These are phyloP conservation scores for Mormyrus lacerda DNA, from an alignment of 2,113 vertebrate genomes.

Conservation along the genomic window DNA sequence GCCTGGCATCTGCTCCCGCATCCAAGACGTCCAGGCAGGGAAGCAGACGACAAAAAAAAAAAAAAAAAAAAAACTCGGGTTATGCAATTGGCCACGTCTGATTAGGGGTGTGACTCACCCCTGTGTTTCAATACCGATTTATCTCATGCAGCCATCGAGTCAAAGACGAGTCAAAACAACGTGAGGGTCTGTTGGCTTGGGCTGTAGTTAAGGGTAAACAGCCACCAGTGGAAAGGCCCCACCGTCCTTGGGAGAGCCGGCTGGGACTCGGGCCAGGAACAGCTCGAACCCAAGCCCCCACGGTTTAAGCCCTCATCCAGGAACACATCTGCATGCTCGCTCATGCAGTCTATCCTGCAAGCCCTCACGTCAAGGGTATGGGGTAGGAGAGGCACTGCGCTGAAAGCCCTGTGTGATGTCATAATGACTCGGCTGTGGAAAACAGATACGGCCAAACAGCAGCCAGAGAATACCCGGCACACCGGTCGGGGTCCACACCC, in stretches of 20 bases:
- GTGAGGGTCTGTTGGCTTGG: background rate
- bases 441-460: background rate
- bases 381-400: background rate
- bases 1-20: background rate
- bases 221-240: background rate
- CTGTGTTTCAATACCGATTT: constrained; percentile 22
- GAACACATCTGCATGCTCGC: background rate
- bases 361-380: background rate
- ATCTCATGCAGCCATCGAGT: constrained; percentile 22
- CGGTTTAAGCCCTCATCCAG: background rate
- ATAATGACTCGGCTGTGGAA: background rate
- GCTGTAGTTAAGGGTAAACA: background rate
- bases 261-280: background rate
- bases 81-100: constrained; percentile 26
- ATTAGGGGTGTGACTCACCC: constrained; percentile 22
- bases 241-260: background rate
- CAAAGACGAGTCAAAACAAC: constrained; percentile 5
- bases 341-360: background rate
- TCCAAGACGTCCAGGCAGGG: background rate
- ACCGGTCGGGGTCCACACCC: background rate
- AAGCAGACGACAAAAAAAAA: background rate
- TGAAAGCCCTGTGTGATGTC: background rate
- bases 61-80: constrained; percentile 8
- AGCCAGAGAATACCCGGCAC: background rate
- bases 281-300: background rate